Conservation (phyloP, 2,113 vertebrate genomes). For the Lamprotornis superbus region DNA sequence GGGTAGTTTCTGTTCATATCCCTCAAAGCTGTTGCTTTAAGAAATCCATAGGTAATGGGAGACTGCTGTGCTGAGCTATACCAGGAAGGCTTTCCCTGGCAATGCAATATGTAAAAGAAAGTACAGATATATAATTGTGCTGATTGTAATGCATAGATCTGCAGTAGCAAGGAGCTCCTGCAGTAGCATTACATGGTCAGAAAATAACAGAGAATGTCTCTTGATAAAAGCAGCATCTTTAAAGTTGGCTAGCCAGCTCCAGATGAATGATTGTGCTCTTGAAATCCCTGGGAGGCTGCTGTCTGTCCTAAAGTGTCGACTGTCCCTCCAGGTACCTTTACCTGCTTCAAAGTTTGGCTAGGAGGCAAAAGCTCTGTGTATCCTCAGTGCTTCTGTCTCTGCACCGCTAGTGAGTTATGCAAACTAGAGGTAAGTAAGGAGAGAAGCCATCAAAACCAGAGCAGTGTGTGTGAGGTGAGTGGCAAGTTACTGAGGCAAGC, state of each 20-base stretch:
- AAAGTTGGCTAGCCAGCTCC: neutral
- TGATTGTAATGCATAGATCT: neutral
- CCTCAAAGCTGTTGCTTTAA: neutral
- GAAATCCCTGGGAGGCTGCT: neutral
- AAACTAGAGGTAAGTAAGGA: neutral
- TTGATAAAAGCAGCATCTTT: neutral
- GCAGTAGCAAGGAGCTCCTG: conserved; percentile 12
- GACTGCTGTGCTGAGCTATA: neutral
- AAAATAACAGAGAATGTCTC: neutral
- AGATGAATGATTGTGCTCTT: fast-evolving
- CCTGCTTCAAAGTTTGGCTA: neutral
- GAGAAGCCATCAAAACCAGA: neutral
- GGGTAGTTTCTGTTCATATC: neutral
- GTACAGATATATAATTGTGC: neutral
- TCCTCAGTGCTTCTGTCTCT: neutral
- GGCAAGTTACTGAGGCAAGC: neutral
- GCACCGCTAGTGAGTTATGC: neutral
- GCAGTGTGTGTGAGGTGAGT: neutral
- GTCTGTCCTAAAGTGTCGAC: fast-evolving
- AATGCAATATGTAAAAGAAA: neutral
- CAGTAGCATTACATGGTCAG: neutral
- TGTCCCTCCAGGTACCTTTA: neutral
- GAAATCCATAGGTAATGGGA: neutral
- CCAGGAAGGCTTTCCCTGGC: neutral
- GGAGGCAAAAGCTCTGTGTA: neutral